phyloP scores from a whole-genome alignment of 1,140 invertebrate genomes.

The Chelonus insularis region DNA sequence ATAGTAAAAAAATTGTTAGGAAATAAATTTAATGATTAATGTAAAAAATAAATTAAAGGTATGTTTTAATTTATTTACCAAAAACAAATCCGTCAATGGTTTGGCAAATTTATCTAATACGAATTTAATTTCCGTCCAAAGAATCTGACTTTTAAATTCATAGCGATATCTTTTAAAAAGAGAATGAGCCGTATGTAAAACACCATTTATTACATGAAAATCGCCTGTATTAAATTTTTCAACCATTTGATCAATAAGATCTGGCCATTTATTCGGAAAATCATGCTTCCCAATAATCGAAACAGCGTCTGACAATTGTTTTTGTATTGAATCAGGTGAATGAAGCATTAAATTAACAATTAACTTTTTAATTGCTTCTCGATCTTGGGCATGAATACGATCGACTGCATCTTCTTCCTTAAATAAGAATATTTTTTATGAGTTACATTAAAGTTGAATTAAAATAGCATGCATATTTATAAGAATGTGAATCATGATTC shows the following conservation, averaged over 20 bases:
- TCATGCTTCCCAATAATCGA: constrained; percentile 93
- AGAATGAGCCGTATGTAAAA: constrained; percentile 92
- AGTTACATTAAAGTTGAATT: no score
- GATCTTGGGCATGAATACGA: constrained; percentile 79
- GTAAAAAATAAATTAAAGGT: constrained; percentile 14
- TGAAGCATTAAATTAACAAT: constrained; percentile 93
- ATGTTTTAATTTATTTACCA: constrained; percentile 62
- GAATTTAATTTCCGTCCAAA: constrained; percentile 97
- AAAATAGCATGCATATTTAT: no score
- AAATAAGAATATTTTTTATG: constrained; percentile 17
- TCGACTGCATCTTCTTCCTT: constrained; percentile 80
- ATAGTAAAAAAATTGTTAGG: constrained; percentile 41
- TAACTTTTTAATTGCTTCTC: constrained; percentile 77
- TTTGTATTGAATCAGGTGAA: constrained; percentile 86
- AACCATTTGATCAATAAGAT: constrained; percentile 88
- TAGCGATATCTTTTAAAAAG: constrained; percentile 94
- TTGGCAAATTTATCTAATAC: constrained; percentile 92
- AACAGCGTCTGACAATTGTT: constrained; percentile 94
- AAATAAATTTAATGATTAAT: constrained; percentile 6
- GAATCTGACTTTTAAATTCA: constrained; percentile 91
- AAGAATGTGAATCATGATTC: no score
- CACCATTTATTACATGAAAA: constrained; percentile 94
- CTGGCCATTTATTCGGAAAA: constrained; percentile 94
- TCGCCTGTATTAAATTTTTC: constrained; percentile 86
- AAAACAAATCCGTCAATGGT: constrained; percentile 89